Evolutionary conservation across 2,888 invertebrate species (phyloP).

Genomic region (Trissoscelio sp.): DNA sequence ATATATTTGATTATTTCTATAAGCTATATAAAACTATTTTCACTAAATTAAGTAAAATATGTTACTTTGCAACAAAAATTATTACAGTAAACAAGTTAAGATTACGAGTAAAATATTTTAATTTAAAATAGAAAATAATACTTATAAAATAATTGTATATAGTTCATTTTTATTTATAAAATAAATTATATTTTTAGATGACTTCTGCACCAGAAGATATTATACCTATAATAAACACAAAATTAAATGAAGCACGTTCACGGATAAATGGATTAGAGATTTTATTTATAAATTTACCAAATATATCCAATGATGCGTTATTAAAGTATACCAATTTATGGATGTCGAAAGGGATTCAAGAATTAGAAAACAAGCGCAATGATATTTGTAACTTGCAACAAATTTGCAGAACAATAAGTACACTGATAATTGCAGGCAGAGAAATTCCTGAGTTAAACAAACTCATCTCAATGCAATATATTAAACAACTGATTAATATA

Average conservation of each 20-base stretch:
- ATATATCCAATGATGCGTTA: slow-evolving; percentile 72
- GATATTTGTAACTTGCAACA: slow-evolving; percentile 69
- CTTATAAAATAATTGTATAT: too few relatives aligned
- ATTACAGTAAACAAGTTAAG: too few relatives aligned
- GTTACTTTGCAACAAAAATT: too few relatives aligned
- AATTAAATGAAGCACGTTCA: slow-evolving; percentile 75
- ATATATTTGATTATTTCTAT: too few relatives aligned
- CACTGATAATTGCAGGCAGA: slow-evolving; percentile 73
- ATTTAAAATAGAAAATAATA: too few relatives aligned
- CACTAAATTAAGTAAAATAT: too few relatives aligned
- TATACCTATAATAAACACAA: slow-evolving; percentile 75
- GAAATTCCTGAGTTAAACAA: slow-evolving; percentile 79
- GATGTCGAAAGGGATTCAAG: slow-evolving; percentile 76
- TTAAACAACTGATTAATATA: slow-evolving; percentile 77
- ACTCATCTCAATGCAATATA: slow-evolving; percentile 77
- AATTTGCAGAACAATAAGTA: slow-evolving; percentile 74
- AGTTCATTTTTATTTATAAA: neutral
- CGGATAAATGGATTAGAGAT: slow-evolving; percentile 73
- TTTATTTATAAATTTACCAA: slow-evolving; percentile 72
- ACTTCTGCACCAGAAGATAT: slow-evolving; percentile 70
- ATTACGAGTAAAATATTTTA: too few relatives aligned
- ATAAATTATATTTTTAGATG: slow-evolving; percentile 70
- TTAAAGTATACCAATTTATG: slow-evolving; percentile 76
- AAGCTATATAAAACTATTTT: too few relatives aligned
- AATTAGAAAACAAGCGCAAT: slow-evolving; percentile 76